Evolutionary conservation across 1,140 invertebrate species (phyloP).

Genomic region (Delia radicum): DNA sequence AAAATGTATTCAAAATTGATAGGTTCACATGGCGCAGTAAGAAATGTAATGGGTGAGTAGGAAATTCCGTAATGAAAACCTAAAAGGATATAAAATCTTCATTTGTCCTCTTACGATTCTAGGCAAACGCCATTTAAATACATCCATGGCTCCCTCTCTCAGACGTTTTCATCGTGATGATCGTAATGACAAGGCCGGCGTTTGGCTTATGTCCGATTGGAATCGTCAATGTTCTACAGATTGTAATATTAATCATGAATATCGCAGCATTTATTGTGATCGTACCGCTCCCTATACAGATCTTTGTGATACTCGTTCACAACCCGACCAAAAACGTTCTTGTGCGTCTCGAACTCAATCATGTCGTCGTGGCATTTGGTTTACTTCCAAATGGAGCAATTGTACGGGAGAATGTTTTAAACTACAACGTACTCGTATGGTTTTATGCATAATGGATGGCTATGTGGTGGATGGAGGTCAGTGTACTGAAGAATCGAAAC

Average conservation of each 20-base stretch:
- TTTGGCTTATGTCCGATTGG: constrained; percentile 40
- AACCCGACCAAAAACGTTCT: constrained; percentile 60
- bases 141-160: background rate
- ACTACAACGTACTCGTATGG: constrained; percentile 52
- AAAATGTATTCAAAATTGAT: constrained; percentile 13
- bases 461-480: constrained; percentile 38
- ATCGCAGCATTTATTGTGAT: constrained; percentile 40
- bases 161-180: constrained; percentile 28
- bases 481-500: constrained; percentile 30
- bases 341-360: constrained; percentile 61
- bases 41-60: constrained; percentile 14
- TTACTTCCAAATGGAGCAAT: constrained; percentile 64
- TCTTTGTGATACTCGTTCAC: constrained; percentile 60
- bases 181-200: constrained; percentile 28
- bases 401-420: constrained; percentile 54
- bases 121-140: constrained; percentile 3
- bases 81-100: too few relatives aligned
- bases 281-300: constrained; percentile 51
- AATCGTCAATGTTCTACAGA: constrained; percentile 30
- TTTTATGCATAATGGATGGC: constrained; percentile 58
- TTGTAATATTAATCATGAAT: constrained; percentile 28
- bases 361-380: constrained; percentile 66
- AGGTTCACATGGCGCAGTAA: constrained; percentile 15
- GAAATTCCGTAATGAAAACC: background rate
- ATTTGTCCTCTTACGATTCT: background rate